phyloP scores from a whole-genome alignment of 2,888 invertebrate genomes.

The Lordiphosa fenestrarum region DNA sequence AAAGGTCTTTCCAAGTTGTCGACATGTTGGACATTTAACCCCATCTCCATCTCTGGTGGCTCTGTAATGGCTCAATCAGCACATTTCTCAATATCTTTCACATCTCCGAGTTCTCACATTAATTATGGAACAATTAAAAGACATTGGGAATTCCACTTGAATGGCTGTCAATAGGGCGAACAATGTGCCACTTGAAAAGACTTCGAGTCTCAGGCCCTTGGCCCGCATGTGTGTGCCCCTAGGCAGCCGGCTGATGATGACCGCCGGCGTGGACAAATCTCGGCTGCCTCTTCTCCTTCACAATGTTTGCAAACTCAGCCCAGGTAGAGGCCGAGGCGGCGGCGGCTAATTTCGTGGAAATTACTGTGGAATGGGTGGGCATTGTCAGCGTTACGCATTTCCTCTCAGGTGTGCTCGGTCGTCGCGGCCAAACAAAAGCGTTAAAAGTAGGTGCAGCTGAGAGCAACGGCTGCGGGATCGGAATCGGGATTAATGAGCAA shows the following conservation, averaged over 20 bases:
- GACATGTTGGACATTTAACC: slow-evolving; percentile 54
- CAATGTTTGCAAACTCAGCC: slow-evolving; percentile 38
- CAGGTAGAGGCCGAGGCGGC: slow-evolving; percentile 14
- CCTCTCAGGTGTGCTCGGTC: slow-evolving; percentile 62
- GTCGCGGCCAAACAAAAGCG: slow-evolving; percentile 56
- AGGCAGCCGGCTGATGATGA: slow-evolving; percentile 38
- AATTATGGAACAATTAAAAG: slow-evolving; percentile 71
- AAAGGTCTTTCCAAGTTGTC: slow-evolving; percentile 37
- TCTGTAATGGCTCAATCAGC: slow-evolving; percentile 62
- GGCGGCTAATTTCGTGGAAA: slow-evolving; percentile 61
- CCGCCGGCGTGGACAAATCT: slow-evolving; percentile 71
- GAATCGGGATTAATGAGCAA: slow-evolving; percentile 70
- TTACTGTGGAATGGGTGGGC: slow-evolving; percentile 32
- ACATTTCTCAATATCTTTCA: slow-evolving; percentile 39
- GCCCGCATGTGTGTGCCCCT: slow-evolving; percentile 31
- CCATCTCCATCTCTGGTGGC: not conserved
- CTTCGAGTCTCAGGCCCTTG: slow-evolving; percentile 6
- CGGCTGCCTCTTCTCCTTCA: slow-evolving; percentile 33
- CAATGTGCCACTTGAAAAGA: slow-evolving; percentile 57
- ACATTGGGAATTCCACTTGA: slow-evolving; percentile 65
- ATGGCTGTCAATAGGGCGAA: slow-evolving; percentile 57
- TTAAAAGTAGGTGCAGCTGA: slow-evolving; percentile 67
- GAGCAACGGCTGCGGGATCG: slow-evolving; percentile 37
- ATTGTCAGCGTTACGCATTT: slow-evolving; percentile 61
- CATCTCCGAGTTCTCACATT: slow-evolving; percentile 62